Conservation (phyloP, 2,797 vertebrate genomes). For the Allobates femoralis region DNA sequence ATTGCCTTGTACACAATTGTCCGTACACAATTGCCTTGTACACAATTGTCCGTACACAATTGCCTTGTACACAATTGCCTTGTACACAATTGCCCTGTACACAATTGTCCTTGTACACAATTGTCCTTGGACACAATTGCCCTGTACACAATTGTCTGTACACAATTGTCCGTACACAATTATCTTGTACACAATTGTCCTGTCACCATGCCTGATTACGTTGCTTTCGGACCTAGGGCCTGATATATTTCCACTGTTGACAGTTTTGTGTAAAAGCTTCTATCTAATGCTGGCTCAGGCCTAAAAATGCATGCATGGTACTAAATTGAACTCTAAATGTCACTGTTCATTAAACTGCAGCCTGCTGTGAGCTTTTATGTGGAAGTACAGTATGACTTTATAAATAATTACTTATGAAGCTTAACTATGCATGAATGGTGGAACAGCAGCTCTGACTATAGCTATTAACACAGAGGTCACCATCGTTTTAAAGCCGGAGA, state of each 20-base stretch:
- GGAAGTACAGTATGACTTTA: background rate
- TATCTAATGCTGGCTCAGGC: background rate
- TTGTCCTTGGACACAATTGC: too few relatives aligned
- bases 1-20: too few relatives aligned
- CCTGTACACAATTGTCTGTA: too few relatives aligned
- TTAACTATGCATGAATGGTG: background rate
- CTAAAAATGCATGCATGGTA: background rate
- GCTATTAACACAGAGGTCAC: background rate
- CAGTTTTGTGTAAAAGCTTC: background rate
- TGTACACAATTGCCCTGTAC: too few relatives aligned
- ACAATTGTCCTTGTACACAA: too few relatives aligned
- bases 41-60: too few relatives aligned
- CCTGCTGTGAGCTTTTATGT: background rate
- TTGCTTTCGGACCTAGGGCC: background rate
- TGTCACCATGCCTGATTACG: too few relatives aligned
- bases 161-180: too few relatives aligned
- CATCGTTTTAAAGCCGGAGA: background rate
- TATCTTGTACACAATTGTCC: too few relatives aligned
- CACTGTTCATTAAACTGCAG: constrained; percentile 15
- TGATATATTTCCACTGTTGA: background rate
- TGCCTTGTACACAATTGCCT: too few relatives aligned
- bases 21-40: too few relatives aligned
- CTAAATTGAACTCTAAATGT: background rate
- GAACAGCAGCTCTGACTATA: background rate
- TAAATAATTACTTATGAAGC: background rate